Evolutionary conservation across 2,797 vertebrate species (phyloP).

Genomic region (Capromys pilorides): DNA sequence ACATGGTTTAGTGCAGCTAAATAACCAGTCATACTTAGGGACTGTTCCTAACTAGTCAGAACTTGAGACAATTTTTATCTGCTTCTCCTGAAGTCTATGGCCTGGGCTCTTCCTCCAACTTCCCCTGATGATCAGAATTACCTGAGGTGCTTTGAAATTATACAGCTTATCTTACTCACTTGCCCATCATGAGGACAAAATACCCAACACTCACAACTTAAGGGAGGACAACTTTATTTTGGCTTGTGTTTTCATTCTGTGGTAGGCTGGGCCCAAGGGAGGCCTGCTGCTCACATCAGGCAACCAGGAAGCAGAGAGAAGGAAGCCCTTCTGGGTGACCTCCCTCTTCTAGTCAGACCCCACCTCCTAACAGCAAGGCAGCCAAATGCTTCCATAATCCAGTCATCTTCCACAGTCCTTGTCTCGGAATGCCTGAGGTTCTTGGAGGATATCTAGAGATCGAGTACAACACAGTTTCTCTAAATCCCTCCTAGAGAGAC

Average conservation of each 20-base stretch:
- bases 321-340: background rate
- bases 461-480: background rate
- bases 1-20: background rate
- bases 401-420: background rate
- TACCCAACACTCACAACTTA: background rate
- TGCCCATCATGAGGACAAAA: background rate
- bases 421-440: background rate
- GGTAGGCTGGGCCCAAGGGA: background rate
- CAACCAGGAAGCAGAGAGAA: background rate
- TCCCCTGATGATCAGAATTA: background rate
- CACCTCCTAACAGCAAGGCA: background rate
- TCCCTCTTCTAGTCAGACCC: background rate
- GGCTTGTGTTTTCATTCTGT: background rate
- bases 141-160: background rate
- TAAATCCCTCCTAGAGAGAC: background rate
- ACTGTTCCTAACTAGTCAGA: background rate
- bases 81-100: background rate
- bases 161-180: background rate
- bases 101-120: background rate
- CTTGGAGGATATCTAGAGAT: background rate
- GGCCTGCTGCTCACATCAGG: background rate
- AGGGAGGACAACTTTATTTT: background rate
- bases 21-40: background rate
- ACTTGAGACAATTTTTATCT: background rate
- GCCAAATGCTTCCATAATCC: background rate